Conservation (phyloP, 1,140 invertebrate genomes). For the Rhopalosiphum padi region DNA sequence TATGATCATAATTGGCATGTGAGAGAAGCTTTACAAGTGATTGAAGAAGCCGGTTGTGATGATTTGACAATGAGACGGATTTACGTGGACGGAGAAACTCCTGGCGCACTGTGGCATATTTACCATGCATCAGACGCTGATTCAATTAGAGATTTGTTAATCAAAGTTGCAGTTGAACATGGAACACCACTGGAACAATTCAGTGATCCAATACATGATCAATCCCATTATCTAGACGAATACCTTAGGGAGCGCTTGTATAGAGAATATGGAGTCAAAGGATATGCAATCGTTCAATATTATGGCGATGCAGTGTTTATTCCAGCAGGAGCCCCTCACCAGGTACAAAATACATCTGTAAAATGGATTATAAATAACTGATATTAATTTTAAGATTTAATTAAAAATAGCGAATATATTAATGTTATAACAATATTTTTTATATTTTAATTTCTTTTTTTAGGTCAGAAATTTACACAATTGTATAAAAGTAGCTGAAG, state of each 20-base stretch:
- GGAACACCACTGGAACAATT: constrained; percentile 85
- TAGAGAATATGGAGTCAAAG: constrained; percentile 92
- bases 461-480: constrained; percentile 93
- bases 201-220: constrained; percentile 97
- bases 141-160: constrained; percentile 92
- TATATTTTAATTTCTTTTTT: constrained; percentile 39
- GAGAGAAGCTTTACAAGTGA: constrained; percentile 81
- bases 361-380: background rate
- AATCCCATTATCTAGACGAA: constrained; percentile 93
- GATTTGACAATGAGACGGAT: constrained; percentile 82
- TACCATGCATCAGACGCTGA: constrained; percentile 94
- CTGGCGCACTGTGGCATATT: constrained; percentile 97
- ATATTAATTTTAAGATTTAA: background rate
- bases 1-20: constrained; percentile 62
- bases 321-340: constrained; percentile 96
- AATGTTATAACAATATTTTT: background rate
- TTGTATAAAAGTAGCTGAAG: constrained; percentile 97
- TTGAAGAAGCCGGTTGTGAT: constrained; percentile 93
- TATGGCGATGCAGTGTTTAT: constrained; percentile 97
- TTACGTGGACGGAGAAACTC: constrained; percentile 78
- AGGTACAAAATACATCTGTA: constrained; percentile 66
- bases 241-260: constrained; percentile 84
- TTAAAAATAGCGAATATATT: background rate
- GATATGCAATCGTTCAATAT: constrained; percentile 96
- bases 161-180: constrained; percentile 89